Base-by-base conservation (phyloP, 2,113 vertebrate species). In the Poecile atricapillus region DNA sequence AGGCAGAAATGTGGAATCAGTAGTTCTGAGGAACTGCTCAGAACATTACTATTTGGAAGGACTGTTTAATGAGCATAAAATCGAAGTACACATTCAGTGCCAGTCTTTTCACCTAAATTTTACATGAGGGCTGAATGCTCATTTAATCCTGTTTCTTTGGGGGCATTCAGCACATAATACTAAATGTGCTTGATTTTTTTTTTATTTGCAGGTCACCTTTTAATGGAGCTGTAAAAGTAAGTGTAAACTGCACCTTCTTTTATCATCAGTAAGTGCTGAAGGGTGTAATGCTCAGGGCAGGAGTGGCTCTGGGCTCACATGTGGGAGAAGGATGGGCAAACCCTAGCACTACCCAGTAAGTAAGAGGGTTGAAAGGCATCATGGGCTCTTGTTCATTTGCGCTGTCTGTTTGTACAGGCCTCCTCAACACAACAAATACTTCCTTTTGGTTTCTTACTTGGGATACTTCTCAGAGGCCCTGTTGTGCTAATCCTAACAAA, bases 151-250 rank as follows among this genome's bases (percentile, higher is more conserved):
- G 93, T 80, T 96, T 97, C 75, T 95, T 52, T 86, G 89, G 77
- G 92, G 91, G 88, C 80, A 94, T 95, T 96, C 88, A 87, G 94
- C 91, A 92, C 93, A 94, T 93, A 75, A 86, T 95, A 96, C 96
- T 97, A 96, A 97, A 96, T 96, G 96, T 91, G 92, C 92, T 90
- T 90, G 94, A 96, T 97, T 95, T 97, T 94, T 89, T 85, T 96
- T 97, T 95, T 96, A 77, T 96, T 97, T 97, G 90, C 95, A 97
- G 96, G 94, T 97, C 96, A 95, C 95, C 94, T 97, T 97, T 97
- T 93, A 96, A 96, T 96, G 96, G 96, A 96, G 96, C 93, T 97
- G 92, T 97, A 97, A 97, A 97, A 96, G 94, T 96, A 97, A 95
- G 95, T 97, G 93, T 95, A 97, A 96, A 86, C 92, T 94, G 94